Evolutionary conservation across 2,797 vertebrate genomes (phyloP), one percentile per base, ranked within the genome.

Genomic region (Apodemus agrarius): DNA sequence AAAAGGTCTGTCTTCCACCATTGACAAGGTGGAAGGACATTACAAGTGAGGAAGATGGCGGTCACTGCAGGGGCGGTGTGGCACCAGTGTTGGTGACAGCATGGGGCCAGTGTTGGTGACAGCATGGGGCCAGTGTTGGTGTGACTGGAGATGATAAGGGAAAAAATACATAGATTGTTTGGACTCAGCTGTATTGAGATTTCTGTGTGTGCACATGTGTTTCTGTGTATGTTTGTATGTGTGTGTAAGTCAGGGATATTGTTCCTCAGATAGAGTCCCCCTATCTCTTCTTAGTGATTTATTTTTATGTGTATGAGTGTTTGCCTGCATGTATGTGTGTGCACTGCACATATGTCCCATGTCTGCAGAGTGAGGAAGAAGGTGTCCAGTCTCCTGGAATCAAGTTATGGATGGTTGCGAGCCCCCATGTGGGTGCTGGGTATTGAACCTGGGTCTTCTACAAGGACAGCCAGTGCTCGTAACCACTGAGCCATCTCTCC

Each of bases 91-190:
- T 46, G 46, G 46, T 46, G 46, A 46, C 46, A 16, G 3, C 3
- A 10, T 63, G 61, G 9, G 4, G 5, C 14, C 4, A 6, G 12
- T 81, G 34, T 40, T 9, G 37, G n/a, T 17, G 1, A 43, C 43
- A 16, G 4, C 3, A 11, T 65, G 63, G 11, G 1, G 6, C 14
- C 4, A 6, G 10, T 81, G 34, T 40, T 9, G 37, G n/a, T 17
- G 1, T n/a, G 2, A 19, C 43, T 37, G 0, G 2, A 3, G 52
- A 4, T 14, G 54, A n/a, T 13, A 9, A 4, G 40, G 14, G 1
- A 43, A 59, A 52, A 7, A 67, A 24, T 65, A 78, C 22, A 54
- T 29, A 40, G n/a, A 37, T 87, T 87, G 49, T 16, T 12, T 12
- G 24, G 84, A 37, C 22, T 52, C 86, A 21, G 9, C 11, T 6